These are phyloP conservation scores for Vespertilio murinus DNA, from an alignment of 2,797 vertebrate genomes.

Conservation along the genomic window DNA sequence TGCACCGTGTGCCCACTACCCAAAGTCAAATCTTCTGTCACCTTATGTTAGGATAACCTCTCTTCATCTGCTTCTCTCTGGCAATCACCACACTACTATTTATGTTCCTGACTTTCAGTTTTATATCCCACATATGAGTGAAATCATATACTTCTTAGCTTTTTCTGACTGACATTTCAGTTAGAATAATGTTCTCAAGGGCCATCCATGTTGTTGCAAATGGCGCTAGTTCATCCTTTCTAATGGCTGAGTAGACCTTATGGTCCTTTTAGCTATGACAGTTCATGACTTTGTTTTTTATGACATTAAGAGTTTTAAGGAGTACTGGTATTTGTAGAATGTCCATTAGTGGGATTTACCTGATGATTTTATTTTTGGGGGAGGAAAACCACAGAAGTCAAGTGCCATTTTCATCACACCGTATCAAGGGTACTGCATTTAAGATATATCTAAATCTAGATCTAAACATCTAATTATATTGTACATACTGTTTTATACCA, in stretches of 20 bases:
- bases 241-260: neutral
- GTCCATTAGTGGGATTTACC: neutral
- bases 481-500: neutral
- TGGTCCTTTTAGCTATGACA: neutral
- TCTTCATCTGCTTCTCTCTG: too few relatives aligned
- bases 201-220: too few relatives aligned
- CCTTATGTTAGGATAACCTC: too few relatives aligned
- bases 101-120: too few relatives aligned
- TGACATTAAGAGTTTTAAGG: neutral
- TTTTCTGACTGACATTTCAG: too few relatives aligned
- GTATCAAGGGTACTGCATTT: neutral
- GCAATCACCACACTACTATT: too few relatives aligned
- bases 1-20: too few relatives aligned
- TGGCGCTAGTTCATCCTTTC: too few relatives aligned
- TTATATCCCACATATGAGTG: too few relatives aligned
- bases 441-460: neutral
- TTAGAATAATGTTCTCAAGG: too few relatives aligned
- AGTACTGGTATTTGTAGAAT: neutral
- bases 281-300: conserved; percentile 19
- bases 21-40: too few relatives aligned
- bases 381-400: neutral
- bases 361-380: neutral
- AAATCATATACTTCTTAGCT: too few relatives aligned
- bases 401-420: neutral
- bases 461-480: neutral